Conservation (phyloP, 1,140 invertebrate species). For the Helicoverpa zea region DNA sequence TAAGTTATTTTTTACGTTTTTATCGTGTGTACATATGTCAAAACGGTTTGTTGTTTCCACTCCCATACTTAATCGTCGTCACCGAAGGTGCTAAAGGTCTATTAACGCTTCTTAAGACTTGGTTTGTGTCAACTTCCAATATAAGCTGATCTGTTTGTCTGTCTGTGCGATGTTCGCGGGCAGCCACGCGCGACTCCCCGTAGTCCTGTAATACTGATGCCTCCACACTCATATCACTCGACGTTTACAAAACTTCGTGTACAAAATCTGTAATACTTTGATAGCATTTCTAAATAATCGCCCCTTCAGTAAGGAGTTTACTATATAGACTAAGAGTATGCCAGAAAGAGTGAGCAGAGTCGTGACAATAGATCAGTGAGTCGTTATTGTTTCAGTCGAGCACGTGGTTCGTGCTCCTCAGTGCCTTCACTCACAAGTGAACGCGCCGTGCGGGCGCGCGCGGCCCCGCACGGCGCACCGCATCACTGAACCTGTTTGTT, state of each 20-base stretch:
- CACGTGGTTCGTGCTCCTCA: slow-evolving; percentile 70
- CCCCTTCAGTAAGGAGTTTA: slow-evolving; percentile 17
- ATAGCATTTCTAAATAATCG: slow-evolving; percentile 54
- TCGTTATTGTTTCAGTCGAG: slow-evolving; percentile 73
- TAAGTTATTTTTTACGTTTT: slow-evolving; percentile 87
- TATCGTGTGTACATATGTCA: slow-evolving; percentile 83
- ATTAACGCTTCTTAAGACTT: slow-evolving; percentile 81
- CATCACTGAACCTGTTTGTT: slow-evolving; percentile 17
- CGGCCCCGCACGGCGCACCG: not conserved
- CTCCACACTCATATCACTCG: slow-evolving; percentile 43
- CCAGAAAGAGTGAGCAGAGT: slow-evolving; percentile 46
- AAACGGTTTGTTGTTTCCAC: slow-evolving; percentile 84
- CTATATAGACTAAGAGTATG: slow-evolving; percentile 30
- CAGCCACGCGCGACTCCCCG: not conserved
- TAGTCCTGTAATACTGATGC: slow-evolving; percentile 29
- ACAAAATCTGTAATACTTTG: slow-evolving; percentile 53
- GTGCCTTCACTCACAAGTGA: slow-evolving; percentile 70
- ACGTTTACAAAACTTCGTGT: slow-evolving; percentile 20
- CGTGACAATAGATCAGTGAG: slow-evolving; percentile 56
- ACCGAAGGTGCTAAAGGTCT: slow-evolving; percentile 86
- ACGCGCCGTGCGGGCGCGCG: not conserved
- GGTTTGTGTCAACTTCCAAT: slow-evolving; percentile 62
- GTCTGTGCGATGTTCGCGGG: slow-evolving; percentile 58
- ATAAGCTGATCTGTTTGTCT: slow-evolving; percentile 49
- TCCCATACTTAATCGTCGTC: slow-evolving; percentile 78